These are phyloP conservation scores for Pomatostomus ruficeps DNA, from an alignment of 2,113 vertebrate species.

Conservation along the genomic window DNA sequence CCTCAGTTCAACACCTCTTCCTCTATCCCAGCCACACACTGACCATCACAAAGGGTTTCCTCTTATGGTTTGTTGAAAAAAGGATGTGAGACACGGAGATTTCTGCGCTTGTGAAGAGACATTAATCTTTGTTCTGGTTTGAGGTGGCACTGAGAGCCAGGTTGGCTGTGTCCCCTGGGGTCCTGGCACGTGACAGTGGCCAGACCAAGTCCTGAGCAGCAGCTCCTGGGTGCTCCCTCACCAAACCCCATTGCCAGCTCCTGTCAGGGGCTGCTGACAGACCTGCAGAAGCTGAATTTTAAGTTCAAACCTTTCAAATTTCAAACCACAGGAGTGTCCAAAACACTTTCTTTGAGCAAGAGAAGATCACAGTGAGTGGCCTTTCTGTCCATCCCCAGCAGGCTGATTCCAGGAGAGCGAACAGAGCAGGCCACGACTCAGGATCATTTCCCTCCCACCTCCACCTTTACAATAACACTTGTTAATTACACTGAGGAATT, in stretches of 20 bases:
- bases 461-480: background rate
- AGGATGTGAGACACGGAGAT: accelerated
- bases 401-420: background rate
- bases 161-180: background rate
- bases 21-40: background rate
- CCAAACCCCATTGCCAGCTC: background rate
- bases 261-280: background rate
- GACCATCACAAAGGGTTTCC: background rate
- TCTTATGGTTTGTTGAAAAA: background rate
- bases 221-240: background rate
- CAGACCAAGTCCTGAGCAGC: background rate
- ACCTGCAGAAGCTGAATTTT: too few species aligned
- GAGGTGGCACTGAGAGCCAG: background rate
- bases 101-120: background rate
- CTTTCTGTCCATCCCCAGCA: background rate
- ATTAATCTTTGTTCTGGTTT: background rate
- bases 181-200: background rate
- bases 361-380: background rate
- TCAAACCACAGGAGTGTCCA: background rate
- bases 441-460: background rate
- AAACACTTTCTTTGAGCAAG: background rate
- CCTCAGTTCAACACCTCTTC: background rate
- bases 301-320: too few species aligned
- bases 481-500: too few species aligned
- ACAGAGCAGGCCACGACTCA: background rate